Conservation (phyloP, 2,797 vertebrate genomes). For the Cheracebus regulus region DNA sequence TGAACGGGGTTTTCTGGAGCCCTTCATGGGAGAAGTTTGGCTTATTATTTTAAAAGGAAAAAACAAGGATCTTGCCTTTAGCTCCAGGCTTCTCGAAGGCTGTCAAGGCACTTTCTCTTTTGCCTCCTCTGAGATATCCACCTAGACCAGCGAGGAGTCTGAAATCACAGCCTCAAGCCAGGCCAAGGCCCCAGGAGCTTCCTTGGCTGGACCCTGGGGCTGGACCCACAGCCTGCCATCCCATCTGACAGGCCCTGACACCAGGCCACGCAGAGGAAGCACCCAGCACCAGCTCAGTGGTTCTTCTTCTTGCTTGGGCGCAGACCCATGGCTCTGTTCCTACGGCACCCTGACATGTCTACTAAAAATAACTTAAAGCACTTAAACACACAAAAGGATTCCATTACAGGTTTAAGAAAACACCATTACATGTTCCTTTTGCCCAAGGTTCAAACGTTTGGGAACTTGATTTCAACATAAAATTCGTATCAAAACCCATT, state of each 20-base stretch:
- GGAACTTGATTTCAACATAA: conserved; percentile 12
- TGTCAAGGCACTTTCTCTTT: background rate
- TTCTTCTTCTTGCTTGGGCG: background rate
- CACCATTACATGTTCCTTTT: background rate
- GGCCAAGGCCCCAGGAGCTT: background rate
- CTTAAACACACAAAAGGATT: conserved; percentile 67
- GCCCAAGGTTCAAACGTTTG: conserved; percentile 6
- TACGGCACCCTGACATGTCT: conserved; percentile 36
- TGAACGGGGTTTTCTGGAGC: conserved; percentile 51
- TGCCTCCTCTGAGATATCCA: background rate
- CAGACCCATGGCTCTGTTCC: conserved; percentile 11
- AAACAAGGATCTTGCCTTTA: background rate
- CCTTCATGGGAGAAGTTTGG: background rate
- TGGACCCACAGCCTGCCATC: background rate
- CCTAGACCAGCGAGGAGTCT: background rate
- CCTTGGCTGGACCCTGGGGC: background rate
- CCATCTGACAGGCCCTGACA: background rate
- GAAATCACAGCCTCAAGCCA: background rate
- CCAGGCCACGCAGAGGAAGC: background rate
- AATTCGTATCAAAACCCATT: background rate
- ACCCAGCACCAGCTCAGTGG: background rate
- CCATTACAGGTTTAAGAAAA: conserved; percentile 61
- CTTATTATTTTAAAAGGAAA: conserved; percentile 3
- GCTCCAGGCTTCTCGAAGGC: background rate
- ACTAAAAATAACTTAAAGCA: conserved; percentile 57